Base-by-base conservation (phyloP, 1,140 invertebrate species). In the Goniozus legneri region DNA sequence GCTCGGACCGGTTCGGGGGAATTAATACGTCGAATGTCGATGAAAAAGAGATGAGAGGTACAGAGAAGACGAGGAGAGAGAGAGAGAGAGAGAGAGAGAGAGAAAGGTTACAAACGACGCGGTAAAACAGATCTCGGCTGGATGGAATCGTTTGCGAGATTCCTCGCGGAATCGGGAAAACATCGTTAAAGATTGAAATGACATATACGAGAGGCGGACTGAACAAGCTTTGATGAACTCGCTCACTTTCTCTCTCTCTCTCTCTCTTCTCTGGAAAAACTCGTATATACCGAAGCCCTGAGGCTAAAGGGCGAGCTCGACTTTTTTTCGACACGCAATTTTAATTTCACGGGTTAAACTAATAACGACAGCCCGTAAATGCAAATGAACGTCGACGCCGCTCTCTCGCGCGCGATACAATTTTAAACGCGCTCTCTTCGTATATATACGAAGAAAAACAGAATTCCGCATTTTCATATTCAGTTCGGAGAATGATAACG, bases 1-100 rank as follows among this genome's bases (percentile, higher is more conserved):
- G n/a, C n/a, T n/a, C n/a, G n/a, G n/a, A n/a, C n/a, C n/a, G n/a
- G n/a, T n/a, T n/a, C n/a, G n/a, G n/a, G n/a, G n/a, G n/a, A n/a
- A n/a, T n/a, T n/a, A n/a, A n/a, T n/a, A n/a, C n/a, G n/a, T n/a
- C n/a, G n/a, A n/a, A n/a, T n/a, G n/a, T n/a, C n/a, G n/a, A n/a
- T n/a, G n/a, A n/a, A n/a, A n/a, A n/a, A n/a, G n/a, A n/a, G 13
- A 27, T 30, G 41, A 41, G 35, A 27, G 39, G 45, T 44, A 36
- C 32, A 32, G 21, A 39, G 37, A 24, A 38, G 19, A 20, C 35
- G 8, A 31, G 12, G 15, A 14, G 21, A 20, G 21, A 20, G 31
- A 32, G 32, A 42, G 15, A n/a, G 13, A 33, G 8, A 27, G n/a
- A 19, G 21, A 32, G 15, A 8, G 47, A 20, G 22, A 14, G 8